Base-by-base conservation (phyloP, 64 coral and sea anemone genomes). In the Porites australiensis region DNA sequence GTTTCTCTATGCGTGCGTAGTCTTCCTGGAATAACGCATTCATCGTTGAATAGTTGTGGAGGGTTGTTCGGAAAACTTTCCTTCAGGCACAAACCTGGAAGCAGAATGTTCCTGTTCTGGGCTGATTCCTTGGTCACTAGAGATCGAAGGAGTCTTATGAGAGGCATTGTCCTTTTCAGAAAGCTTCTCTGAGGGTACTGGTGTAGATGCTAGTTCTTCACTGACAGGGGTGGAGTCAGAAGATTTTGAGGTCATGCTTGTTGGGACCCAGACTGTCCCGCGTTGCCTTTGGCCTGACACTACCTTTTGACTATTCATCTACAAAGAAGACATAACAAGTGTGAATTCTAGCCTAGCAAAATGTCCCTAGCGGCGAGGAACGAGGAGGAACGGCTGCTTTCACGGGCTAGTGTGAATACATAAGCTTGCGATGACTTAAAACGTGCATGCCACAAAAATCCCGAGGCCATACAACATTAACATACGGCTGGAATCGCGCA, bases 281-380 rank as follows among this genome's bases (percentile, higher is more conserved):
- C 27, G 60, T 44, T 83, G 81, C 23, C 16, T 51, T 3, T 48
- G 63, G 20, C 81, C 47, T 68, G 81, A 84, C 18, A 46, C 20
- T 2, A 50, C 2, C 8, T 67, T 84, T 69, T 84, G 44, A 12
- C 63, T 46, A 50, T 84, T 84, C 44, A 84, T n/a, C 81, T 84
- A 69, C 2, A 46, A 84, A 80, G 6, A 13, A 45, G 18, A 69
- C 19, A 68, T 55, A 2, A 21, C 2, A 21, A 44, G 16, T 52
- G 12, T 7, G 22, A 88, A n/a, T 64, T 64, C 13, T 59, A 13
- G 7, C 13, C 58, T 45, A 87, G 27, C 27, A 37, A 37, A 37
- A 37, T 37, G 27, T 37, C 27, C 27, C 27, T 37, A 37, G 27
- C 27, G 27, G 27, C 27, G 27, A 37, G 27, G 27, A 37, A 1